phyloP scores from a whole-genome alignment of 2,888 invertebrate species.

The Cephus pygmeus region DNA sequence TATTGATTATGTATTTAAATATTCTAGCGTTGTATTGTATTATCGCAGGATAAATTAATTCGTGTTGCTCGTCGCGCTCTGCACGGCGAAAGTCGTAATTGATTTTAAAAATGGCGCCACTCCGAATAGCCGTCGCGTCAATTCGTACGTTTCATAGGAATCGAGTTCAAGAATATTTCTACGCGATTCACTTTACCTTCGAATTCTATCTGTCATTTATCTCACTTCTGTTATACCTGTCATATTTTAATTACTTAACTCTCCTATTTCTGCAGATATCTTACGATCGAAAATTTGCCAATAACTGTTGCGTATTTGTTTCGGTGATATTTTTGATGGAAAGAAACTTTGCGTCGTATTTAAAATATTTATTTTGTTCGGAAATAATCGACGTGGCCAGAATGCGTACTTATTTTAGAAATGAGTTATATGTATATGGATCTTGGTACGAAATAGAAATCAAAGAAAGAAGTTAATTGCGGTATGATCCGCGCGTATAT shows the following conservation, averaged over 20 bases:
- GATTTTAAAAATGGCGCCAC: constrained; percentile 11
- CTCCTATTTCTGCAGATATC: not conserved
- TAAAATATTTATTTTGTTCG: not conserved
- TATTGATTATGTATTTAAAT: constrained; percentile 36
- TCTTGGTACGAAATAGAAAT: too few relatives aligned
- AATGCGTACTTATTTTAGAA: too few relatives aligned
- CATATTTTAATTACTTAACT: not conserved
- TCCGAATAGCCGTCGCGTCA: not conserved
- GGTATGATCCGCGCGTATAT: not conserved
- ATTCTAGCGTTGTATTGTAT: constrained; percentile 34
- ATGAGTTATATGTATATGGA: too few relatives aligned
- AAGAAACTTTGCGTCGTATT: not conserved
- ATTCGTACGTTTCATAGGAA: not conserved
- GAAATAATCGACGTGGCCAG: not conserved
- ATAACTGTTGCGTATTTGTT: not conserved
- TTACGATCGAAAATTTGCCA: not conserved
- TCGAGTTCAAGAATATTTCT: not conserved
- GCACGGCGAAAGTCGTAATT: constrained; percentile 5
- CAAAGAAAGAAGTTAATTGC: not conserved
- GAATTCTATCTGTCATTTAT: not conserved
- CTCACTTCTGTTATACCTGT: not conserved
- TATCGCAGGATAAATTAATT: constrained; percentile 31
- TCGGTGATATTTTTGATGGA: not conserved
- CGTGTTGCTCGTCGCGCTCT: constrained; percentile 18
- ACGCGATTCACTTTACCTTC: not conserved